Percentiles rank a stretch among this genome's conserved stretches.
Conservation (phyloP, 2,888 invertebrate genomes). For the Apamea crenata region DNA sequence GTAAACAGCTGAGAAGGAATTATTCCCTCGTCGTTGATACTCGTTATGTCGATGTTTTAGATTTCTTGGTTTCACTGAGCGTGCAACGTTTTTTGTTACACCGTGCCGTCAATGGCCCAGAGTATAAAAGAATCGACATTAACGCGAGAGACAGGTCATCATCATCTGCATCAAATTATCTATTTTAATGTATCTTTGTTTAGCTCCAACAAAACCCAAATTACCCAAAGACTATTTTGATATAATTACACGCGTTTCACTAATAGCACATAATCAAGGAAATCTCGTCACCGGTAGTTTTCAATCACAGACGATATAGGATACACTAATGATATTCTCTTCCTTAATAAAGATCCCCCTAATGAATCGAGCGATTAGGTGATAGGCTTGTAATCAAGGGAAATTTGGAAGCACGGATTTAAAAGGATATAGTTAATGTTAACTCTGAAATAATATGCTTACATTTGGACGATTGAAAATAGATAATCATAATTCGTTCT, state of each 20-base stretch:
- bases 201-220: too few relatives aligned
- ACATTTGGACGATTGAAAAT: background rate
- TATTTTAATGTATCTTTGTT: background rate
- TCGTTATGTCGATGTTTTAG: background rate
- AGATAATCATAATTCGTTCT: background rate
- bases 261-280: slow-evolving; percentile 5
- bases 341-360: background rate
- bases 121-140: background rate
- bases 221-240: background rate
- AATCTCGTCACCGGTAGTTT: background rate
- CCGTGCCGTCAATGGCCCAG: background rate
- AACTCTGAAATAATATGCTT: background rate
- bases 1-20: background rate
- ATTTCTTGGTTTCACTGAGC: background rate
- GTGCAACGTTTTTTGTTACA: background rate
- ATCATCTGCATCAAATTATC: too few relatives aligned
- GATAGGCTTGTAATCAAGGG: background rate
- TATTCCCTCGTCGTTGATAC: background rate
- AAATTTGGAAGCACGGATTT: background rate
- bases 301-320: background rate
- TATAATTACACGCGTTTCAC: background rate
- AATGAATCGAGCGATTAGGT: slow-evolving; percentile 7
- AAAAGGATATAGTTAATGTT: background rate
- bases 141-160: background rate
- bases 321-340: slow-evolving; percentile 1